A percentile compares a stretch with the other conserved stretches of the same genome.
These are phyloP conservation scores for Austrolebias charrua DNA, from an alignment of 2,797 vertebrate species.

Conservation along the genomic window DNA sequence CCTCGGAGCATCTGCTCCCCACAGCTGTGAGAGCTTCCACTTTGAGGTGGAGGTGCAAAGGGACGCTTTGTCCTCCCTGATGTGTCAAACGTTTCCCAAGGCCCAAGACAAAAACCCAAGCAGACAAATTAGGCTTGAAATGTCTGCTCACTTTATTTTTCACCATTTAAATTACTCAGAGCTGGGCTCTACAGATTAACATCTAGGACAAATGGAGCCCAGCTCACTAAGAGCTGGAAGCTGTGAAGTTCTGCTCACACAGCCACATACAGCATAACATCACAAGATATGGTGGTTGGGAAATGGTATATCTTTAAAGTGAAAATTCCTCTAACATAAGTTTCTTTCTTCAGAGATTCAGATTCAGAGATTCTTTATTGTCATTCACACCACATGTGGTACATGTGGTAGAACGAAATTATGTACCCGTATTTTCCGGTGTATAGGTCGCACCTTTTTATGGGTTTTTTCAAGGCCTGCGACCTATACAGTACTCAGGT, in stretches of 20 bases:
- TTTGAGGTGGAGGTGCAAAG: slow-evolving; percentile 61
- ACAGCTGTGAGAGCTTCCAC: slow-evolving; percentile 73
- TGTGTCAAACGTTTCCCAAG: slow-evolving; percentile 69
- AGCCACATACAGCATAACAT: slow-evolving; percentile 68
- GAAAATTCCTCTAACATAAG: slow-evolving; percentile 68
- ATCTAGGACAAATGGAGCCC: slow-evolving; percentile 73
- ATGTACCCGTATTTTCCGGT: too few relatives aligned
- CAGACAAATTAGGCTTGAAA: slow-evolving; percentile 57
- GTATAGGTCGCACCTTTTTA: too few relatives aligned
- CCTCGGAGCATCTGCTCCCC: slow-evolving; percentile 77
- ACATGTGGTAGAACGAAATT: too few relatives aligned
- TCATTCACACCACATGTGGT: too few relatives aligned
- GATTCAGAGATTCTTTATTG: too few relatives aligned
- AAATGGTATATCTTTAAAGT: slow-evolving; percentile 75
- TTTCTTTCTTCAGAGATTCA: slow-evolving; percentile 39
- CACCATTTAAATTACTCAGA: slow-evolving; percentile 62
- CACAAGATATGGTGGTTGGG: slow-evolving; percentile 70
- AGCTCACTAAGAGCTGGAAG: slow-evolving; percentile 66
- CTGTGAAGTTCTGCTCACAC: slow-evolving; percentile 65
- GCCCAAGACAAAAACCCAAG: slow-evolving; percentile 58
- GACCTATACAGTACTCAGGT: too few relatives aligned
- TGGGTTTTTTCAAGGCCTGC: too few relatives aligned
- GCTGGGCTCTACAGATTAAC: slow-evolving; percentile 67
- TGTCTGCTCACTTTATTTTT: slow-evolving; percentile 64
- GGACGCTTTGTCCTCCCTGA: slow-evolving; percentile 66